Base-by-base conservation (phyloP, 2,888 invertebrate genomes). In the Pilophorus perplexus region DNA sequence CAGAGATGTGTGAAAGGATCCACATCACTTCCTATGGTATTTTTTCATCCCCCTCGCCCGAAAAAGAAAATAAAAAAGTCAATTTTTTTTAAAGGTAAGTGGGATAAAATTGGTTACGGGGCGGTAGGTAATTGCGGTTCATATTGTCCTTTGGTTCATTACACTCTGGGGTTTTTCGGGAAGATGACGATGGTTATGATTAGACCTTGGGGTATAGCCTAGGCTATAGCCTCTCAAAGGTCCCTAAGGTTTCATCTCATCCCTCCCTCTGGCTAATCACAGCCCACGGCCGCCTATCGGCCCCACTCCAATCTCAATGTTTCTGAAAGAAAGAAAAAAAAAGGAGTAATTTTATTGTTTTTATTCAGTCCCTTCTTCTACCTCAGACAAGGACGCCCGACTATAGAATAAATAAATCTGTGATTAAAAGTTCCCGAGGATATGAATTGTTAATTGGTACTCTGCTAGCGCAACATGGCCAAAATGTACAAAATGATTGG, bases 81-180 rank as follows among this genome's bases (percentile, higher is more conserved):
- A 8, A 8, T 48, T 62, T 48, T 48, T 44, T 27, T 44, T 38
- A 40, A 22, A 52, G 50, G 28, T 46, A 62, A 62, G 64, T 38
- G 50, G 52, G 52, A 64, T 54, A 54, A 64, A 64, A 64, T 64
- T 64, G 64, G 64, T 52, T 64, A 64, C 64, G 52, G 64, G 52
- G 64, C 52, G 52, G 52, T 40, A 64, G 64, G 64, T 64, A 64
- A 64, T 64, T 64, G 64, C 52, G 64, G 52, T 54, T 64, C 64
- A 64, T 64, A 64, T 64, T 64, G 64, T 64, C 64, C 64, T 64
- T 64, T 64, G 52, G 50, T 64, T 64, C 64, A 64, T 64, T 64
- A 64, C 64, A 62, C 62, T 44, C 23, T 23, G 48, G 62, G 46
- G 18, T 12, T 62, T 62, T 62, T 59, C 55, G 59, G 27, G 38